A percentile compares a stretch with the other conserved stretches of the same genome.
These are phyloP conservation scores for human (Homo sapiens) DNA, from an alignment of 2,113 vertebrate genomes.

Conservation along the genomic window DNA sequence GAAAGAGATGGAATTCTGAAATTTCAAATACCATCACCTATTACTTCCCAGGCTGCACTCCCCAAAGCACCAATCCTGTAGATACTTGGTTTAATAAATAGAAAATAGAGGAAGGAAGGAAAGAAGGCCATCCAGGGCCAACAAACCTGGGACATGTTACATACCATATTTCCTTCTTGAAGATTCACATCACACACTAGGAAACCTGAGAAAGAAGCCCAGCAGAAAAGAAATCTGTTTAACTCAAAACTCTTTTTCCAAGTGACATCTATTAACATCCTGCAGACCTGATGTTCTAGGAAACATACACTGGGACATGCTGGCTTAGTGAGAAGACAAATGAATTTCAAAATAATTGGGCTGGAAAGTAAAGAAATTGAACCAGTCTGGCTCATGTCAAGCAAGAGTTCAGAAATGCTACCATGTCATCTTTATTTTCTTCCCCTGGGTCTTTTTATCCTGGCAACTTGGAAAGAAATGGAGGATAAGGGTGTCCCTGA, in stretches of 20 bases:
- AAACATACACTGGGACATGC: slow-evolving; percentile 33
- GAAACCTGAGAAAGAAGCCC: slow-evolving; percentile 22
- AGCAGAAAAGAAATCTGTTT: slow-evolving; percentile 56
- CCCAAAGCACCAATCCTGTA: not conserved
- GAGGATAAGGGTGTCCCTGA: slow-evolving; percentile 45
- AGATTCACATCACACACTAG: not conserved
- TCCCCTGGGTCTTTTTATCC: slow-evolving; percentile 2
- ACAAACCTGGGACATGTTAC: not conserved
- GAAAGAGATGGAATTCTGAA: not conserved
- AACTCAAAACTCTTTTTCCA: slow-evolving; percentile 56
- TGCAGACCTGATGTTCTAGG: slow-evolving; percentile 51
- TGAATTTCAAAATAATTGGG: slow-evolving; percentile 72
- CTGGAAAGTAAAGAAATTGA: slow-evolving; percentile 72
- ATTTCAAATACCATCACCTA: not conserved
- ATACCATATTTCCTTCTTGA: not conserved
- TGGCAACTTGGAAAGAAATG: not conserved
- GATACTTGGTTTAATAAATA: not conserved
- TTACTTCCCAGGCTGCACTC: not conserved
- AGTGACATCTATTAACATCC: slow-evolving; percentile 65
- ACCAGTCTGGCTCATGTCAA: slow-evolving; percentile 58
- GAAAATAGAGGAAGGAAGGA: not conserved
- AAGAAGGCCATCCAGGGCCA: not conserved
- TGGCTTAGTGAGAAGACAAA: slow-evolving; percentile 64
- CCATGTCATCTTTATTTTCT: slow-evolving; percentile 51
- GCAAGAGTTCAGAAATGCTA: slow-evolving; percentile 58